Evolutionary conservation across 2,113 vertebrate genomes (phyloP).

Genomic region (Menidia beryllina): DNA sequence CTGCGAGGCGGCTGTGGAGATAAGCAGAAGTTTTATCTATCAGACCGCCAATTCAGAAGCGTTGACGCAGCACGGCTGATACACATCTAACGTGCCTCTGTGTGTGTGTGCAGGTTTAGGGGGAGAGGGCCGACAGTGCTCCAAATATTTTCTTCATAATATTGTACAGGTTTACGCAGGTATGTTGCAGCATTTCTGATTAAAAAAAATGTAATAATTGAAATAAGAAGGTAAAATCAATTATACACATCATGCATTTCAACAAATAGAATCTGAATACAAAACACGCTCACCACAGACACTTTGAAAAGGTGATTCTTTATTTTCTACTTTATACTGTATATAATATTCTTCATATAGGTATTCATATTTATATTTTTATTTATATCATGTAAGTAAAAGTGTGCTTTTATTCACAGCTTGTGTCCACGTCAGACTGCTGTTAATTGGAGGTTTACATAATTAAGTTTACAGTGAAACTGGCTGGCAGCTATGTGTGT

Average conservation of each 20-base stretch:
- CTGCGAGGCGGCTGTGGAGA: slow-evolving; percentile 40
- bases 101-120: slow-evolving; percentile 14
- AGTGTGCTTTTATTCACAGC: slow-evolving; percentile 83
- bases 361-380: slow-evolving; percentile 79
- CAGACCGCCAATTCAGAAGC: slow-evolving; percentile 29
- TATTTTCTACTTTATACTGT: slow-evolving; percentile 78
- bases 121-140: neutral
- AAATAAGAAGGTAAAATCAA: too few relatives aligned
- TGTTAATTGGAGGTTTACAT: slow-evolving; percentile 79
- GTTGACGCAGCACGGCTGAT: slow-evolving; percentile 46
- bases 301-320: slow-evolving; percentile 79
- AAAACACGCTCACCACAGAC: slow-evolving; percentile 60
- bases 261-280: slow-evolving; percentile 21
- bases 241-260: slow-evolving; percentile 3
- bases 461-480: slow-evolving; percentile 79
- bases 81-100: slow-evolving; percentile 23
- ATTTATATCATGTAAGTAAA: slow-evolving; percentile 80
- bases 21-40: slow-evolving; percentile 57
- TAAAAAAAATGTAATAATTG: neutral
- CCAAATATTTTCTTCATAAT: neutral
- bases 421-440: slow-evolving; percentile 73
- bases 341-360: slow-evolving; percentile 81
- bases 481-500: slow-evolving; percentile 68
- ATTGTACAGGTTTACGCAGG: neutral
- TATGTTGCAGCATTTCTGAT: neutral